Conservation (phyloP, 2,888 invertebrate species). For the Apamea monoglypha region DNA sequence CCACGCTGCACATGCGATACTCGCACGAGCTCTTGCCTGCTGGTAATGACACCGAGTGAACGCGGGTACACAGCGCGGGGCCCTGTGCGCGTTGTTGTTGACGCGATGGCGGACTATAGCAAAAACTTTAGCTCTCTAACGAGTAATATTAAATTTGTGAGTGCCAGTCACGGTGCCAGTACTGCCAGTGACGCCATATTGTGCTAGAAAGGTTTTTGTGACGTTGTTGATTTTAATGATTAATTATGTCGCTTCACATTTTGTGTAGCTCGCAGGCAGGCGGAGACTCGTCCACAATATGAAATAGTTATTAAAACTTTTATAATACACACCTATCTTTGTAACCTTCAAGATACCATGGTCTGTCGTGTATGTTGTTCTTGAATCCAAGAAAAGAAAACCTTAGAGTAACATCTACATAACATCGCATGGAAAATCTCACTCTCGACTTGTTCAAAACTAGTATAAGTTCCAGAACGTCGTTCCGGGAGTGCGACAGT, state of each 20-base stretch:
- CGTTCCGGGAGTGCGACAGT: background rate
- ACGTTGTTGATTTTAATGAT: constrained; percentile 3
- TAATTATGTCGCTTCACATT: constrained; percentile 5
- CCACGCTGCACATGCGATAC: constrained; percentile 17
- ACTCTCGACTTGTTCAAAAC: background rate
- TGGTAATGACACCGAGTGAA: background rate
- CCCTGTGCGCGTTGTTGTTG: background rate
- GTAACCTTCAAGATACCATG: background rate
- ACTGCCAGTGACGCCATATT: background rate
- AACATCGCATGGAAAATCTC: background rate
- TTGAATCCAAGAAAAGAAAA: background rate
- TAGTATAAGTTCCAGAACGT: constrained; percentile 9
- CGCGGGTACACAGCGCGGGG: background rate
- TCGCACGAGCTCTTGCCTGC: background rate
- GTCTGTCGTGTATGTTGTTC: background rate
- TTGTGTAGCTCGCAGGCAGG: background rate
- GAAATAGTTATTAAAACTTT: background rate
- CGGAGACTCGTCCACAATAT: too few species aligned
- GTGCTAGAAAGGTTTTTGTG: constrained; percentile 4
- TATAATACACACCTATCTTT: background rate
- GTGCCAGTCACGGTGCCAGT: background rate
- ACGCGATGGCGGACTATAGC: background rate
- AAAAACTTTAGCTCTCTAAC: background rate
- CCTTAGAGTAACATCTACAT: background rate
- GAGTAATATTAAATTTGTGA: constrained; percentile 15